These are phyloP conservation scores for Numenius phaeopus DNA, from an alignment of 2,797 vertebrate species.

Conservation along the genomic window DNA sequence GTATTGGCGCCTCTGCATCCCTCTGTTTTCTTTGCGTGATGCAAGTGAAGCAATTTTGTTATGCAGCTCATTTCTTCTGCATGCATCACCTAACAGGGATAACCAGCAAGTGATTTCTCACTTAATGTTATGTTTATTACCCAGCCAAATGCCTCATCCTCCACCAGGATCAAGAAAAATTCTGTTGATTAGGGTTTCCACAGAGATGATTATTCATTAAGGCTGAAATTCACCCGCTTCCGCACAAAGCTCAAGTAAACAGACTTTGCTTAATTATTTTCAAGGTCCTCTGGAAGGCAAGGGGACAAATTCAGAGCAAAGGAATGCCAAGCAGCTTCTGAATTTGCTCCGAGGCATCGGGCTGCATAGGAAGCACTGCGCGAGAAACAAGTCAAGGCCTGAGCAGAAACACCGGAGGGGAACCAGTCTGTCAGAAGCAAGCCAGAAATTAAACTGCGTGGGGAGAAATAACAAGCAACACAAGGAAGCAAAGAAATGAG, in stretches of 20 bases:
- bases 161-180: slow-evolving; percentile 13
- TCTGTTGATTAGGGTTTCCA: slow-evolving; percentile 46
- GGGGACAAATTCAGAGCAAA: not conserved
- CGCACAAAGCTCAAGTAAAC: not conserved
- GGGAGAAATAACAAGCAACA: not conserved
- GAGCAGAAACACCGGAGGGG: not conserved
- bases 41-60: slow-evolving; percentile 36
- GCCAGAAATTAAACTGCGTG: not conserved
- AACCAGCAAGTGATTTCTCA: slow-evolving; percentile 32
- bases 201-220: slow-evolving; percentile 15
- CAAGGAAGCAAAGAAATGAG: not conserved
- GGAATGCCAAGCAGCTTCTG: not conserved
- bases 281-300: slow-evolving; percentile 15
- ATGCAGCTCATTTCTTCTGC: slow-evolving; percentile 21
- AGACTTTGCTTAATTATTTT: slow-evolving; percentile 25
- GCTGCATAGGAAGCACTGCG: not conserved
- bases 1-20: not conserved
- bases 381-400: not conserved
- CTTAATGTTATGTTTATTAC: slow-evolving; percentile 43
- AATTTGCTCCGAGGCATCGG: not conserved
- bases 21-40: not conserved
- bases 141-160: slow-evolving; percentile 5
- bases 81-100: slow-evolving; percentile 16
- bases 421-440: not conserved
- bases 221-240: slow-evolving; percentile 19